phyloP scores from a whole-genome alignment of 37 sponge, comb jelly and placozoan genomes.

The Lycopodina hypogea region DNA sequence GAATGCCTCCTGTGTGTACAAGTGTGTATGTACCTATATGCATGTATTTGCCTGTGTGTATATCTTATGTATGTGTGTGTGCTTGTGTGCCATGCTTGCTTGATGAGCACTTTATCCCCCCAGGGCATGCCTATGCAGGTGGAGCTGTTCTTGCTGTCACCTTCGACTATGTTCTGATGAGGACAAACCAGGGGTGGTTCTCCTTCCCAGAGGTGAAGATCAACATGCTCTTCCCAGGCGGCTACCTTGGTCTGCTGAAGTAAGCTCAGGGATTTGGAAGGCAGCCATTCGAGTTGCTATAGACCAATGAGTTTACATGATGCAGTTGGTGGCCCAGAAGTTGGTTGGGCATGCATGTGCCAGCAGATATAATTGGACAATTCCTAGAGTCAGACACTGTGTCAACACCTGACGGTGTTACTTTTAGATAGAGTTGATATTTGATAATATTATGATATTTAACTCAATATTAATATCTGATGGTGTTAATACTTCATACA shows the following conservation, averaged over 20 bases:
- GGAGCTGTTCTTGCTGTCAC: constrained; percentile 65
- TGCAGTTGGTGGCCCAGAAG: background rate
- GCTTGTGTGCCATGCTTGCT: too few species aligned
- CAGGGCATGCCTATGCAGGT: constrained; percentile 77
- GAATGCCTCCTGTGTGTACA: too few species aligned
- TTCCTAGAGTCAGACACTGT: too few species aligned
- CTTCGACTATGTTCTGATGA: constrained; percentile 74
- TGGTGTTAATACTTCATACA: too few species aligned
- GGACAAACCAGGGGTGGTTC: constrained; percentile 65
- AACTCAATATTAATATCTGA: too few species aligned
- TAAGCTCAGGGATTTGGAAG: too few species aligned
- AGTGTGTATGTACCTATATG: background rate
- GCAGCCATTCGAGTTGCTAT: background rate
- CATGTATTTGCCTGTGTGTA: background rate
- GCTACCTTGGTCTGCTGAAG: constrained; percentile 37
- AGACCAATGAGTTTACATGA: too few species aligned
- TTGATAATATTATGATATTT: too few species aligned
- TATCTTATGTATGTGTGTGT: too few species aligned
- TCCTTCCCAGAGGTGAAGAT: constrained; percentile 62
- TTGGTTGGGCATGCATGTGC: background rate
- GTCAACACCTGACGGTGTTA: too few species aligned
- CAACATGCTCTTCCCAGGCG: constrained; percentile 28
- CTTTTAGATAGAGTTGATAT: too few species aligned
- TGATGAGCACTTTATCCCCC: background rate
- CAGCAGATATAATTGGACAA: background rate